A percentile compares a stretch with the other conserved stretches of the same genome.
Evolutionary conservation across 23 tunicate genomes (phyloP).

Genomic region (Pegea sp.): DNA sequence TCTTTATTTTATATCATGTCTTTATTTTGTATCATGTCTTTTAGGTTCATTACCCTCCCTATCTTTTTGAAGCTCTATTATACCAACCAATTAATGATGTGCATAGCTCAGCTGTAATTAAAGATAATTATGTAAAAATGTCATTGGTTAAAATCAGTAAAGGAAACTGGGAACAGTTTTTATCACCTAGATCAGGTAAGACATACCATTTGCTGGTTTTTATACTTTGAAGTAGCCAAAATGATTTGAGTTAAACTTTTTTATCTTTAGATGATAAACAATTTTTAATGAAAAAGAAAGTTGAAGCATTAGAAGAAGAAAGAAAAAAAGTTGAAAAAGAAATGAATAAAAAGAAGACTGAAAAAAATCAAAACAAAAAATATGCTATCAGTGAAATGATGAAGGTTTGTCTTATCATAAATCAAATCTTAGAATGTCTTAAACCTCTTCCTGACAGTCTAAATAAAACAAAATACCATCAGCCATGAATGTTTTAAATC

Average conservation of each 20-base stretch:
- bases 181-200: slow-evolving; percentile 19
- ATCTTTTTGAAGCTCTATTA: slow-evolving; percentile 55
- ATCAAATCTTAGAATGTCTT: too few relatives aligned
- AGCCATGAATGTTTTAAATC: too few relatives aligned
- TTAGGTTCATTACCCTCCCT: slow-evolving; percentile 65
- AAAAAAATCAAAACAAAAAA: slow-evolving; percentile 30
- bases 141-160: slow-evolving; percentile 17
- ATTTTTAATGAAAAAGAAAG: not conserved
- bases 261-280: not conserved
- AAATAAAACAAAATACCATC: too few relatives aligned
- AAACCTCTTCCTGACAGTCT: too few relatives aligned
- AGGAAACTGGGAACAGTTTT: slow-evolving; percentile 25
- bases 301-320: slow-evolving; percentile 52
- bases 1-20: not conserved
- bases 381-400: slow-evolving; percentile 69
- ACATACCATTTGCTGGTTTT: not conserved
- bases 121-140: slow-evolving; percentile 35
- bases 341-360: slow-evolving; percentile 11
- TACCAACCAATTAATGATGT: slow-evolving; percentile 45
- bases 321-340: slow-evolving; percentile 29
- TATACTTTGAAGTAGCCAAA: not conserved
- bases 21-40: not conserved
- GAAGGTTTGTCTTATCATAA: too few relatives aligned
- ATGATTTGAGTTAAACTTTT: not conserved
- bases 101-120: slow-evolving; percentile 36